Percentiles rank a stretch among this genome's conserved stretches.
Evolutionary conservation across 2,113 vertebrate species (phyloP).

Genomic region (Chloropsis cyanopogon): DNA sequence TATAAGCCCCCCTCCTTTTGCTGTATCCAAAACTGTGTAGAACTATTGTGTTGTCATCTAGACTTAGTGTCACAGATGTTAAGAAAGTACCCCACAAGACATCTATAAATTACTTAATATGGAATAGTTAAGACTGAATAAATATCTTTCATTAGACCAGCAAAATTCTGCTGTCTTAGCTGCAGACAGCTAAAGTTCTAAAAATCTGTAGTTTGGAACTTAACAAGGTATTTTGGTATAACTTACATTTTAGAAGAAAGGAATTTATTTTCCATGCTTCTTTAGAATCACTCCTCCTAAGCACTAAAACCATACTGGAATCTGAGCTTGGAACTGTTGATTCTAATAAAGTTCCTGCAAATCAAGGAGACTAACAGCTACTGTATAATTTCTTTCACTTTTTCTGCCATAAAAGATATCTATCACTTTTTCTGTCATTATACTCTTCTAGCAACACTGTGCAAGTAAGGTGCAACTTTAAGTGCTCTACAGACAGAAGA

Average conservation of each 20-base stretch:
- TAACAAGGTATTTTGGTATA: conserved; percentile 3
- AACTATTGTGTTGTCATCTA: background rate
- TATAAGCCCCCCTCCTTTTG: background rate
- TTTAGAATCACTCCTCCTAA: conserved; percentile 28
- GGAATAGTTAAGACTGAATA: background rate
- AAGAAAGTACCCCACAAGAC: background rate
- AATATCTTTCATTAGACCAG: background rate
- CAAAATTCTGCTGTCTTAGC: background rate
- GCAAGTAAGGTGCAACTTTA: background rate
- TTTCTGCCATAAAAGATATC: background rate
- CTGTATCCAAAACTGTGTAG: background rate
- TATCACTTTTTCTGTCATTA: background rate
- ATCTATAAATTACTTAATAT: background rate
- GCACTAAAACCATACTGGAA: conserved; percentile 24
- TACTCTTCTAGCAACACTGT: background rate
- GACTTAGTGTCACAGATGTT: background rate
- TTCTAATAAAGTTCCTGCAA: conserved; percentile 37
- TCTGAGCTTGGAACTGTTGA: conserved; percentile 1
- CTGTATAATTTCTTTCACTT: conserved; percentile 3
- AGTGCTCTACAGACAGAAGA: background rate
- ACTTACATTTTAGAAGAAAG: conserved; percentile 15
- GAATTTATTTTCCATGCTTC: conserved; percentile 1
- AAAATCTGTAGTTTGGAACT: background rate
- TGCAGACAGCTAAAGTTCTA: background rate
- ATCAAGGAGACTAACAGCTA: conserved; percentile 53